phyloP scores from a whole-genome alignment of 1,140 invertebrate genomes.

The Cotesia glomerata region DNA sequence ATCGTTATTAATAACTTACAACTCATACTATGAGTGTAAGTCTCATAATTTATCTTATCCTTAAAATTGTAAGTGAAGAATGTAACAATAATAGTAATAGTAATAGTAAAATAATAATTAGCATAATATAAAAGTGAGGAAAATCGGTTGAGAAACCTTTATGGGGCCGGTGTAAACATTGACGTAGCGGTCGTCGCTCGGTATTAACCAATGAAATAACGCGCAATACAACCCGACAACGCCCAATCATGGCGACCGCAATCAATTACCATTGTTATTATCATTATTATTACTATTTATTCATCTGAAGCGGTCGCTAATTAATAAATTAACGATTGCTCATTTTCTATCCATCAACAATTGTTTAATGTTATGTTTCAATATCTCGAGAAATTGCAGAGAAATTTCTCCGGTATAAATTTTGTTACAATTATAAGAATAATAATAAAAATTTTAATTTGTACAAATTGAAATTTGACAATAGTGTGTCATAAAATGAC shows the following conservation, averaged over 20 bases:
- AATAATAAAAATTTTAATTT: no score
- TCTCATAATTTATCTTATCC: no score
- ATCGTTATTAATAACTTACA: no score
- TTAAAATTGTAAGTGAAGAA: no score
- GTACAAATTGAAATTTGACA: no score
- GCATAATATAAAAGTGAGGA: background rate
- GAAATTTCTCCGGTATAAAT: no score
- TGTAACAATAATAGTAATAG: background rate
- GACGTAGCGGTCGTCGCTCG: slow-evolving; percentile 28
- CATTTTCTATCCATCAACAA: no score
- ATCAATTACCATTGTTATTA: slow-evolving; percentile 32
- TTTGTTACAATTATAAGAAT: no score
- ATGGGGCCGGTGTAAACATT: slow-evolving; percentile 36
- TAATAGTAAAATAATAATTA: background rate
- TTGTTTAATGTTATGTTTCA: no score
- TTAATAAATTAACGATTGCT: background rate
- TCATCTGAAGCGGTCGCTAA: background rate
- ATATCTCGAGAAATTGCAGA: no score
- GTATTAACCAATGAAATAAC: slow-evolving; percentile 37
- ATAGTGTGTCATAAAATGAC: no score
- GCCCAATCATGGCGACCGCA: slow-evolving; percentile 50
- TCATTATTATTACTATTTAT: slow-evolving; percentile 4
- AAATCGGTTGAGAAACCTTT: slow-evolving; percentile 27
- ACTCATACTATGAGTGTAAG: no score
- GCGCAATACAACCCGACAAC: slow-evolving; percentile 32